Evolutionary conservation across 2,888 invertebrate genomes (phyloP), one percentile per base, ranked within the genome.

Genomic region (Plemyria rubiginata): DNA sequence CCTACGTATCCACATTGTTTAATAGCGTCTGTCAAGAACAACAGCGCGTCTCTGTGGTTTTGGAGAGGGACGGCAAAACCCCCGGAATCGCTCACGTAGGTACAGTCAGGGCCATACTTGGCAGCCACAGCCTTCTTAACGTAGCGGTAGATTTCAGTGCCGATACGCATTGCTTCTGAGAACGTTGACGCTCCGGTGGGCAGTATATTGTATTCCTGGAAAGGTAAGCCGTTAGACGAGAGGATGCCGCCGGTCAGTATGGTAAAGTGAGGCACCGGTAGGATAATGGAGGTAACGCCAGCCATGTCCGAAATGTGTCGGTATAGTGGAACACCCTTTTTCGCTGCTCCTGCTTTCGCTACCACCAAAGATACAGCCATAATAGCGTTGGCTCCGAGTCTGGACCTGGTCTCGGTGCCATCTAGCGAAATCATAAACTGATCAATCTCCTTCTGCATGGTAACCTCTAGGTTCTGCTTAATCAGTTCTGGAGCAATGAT

Each of bases 241-340:
- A 99, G 97, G 22, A 96, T 96, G 22, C 99, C 99, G 58, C 99
- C 99, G 76, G 98, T 99, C 87, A 99, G 97, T 13, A 99, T 97
- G 80, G 99, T 99, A 87, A 99, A 98, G 54, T 99, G 98, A 15
- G 99, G 99, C 2, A 98, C 98, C 4, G 99, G 99, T 55, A 99
- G 93, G 73, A 99, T 95, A 70, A 99, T 96, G 40, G 97, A 94
- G 60, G 94, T 95, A 76, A 97, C 97, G 68, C 97, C 98, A 66
- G 98, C 98, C 87, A 99, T 94, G 81, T 99, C 98, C 32, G 99
- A 99, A 72, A 99, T 96, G 88, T 99, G 98, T 88, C 95, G 95
- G 88, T 97, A 98, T 13, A 97, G 90, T 5, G 97, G 97, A 28
- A 97, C 90, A 51, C 96, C 97, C 90, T 98, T 98, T 87, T 98